phyloP scores from a whole-genome alignment of 2,797 vertebrate species.

The Calcarius lapponicus region DNA sequence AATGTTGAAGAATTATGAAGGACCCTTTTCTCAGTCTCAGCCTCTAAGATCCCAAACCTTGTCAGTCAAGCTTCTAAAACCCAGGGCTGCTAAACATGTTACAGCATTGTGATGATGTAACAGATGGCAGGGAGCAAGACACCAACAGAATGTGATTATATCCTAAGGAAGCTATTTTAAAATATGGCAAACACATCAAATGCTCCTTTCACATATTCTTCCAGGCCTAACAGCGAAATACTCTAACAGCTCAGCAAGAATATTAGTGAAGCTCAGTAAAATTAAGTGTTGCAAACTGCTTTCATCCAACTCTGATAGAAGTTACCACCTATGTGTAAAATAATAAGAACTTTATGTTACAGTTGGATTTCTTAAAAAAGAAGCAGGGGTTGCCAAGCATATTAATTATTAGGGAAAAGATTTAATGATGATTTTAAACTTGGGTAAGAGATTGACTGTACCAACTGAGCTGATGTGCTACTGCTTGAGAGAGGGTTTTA shows the following conservation, averaged over 20 bases:
- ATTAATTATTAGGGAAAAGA: not conserved
- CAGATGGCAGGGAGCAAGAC: slow-evolving; percentile 50
- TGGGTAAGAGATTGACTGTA: not conserved
- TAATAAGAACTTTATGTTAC: not conserved
- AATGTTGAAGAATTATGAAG: not conserved
- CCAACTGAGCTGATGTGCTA: not conserved
- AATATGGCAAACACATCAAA: not conserved
- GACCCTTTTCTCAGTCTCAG: not conserved
- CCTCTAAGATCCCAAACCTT: slow-evolving; percentile 3
- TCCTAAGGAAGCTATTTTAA: slow-evolving; percentile 9
- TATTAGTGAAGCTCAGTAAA: not conserved
- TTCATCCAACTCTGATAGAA: not conserved
- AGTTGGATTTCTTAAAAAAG: not conserved
- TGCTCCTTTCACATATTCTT: not conserved
- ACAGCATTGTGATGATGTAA: not conserved
- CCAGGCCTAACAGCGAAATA: not conserved
- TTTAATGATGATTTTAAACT: not conserved
- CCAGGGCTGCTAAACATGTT: not conserved
- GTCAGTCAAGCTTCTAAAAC: slow-evolving; percentile 26
- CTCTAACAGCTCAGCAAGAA: not conserved
- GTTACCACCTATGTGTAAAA: not conserved
- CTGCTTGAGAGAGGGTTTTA: not conserved
- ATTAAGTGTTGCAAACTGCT: not conserved
- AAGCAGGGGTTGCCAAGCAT: not conserved
- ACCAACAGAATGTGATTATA: not conserved